Percentiles rank a stretch among this genome's conserved stretches.
Evolutionary conservation across 1,140 invertebrate species (phyloP).

Genomic region (Caerostris extrusa): DNA sequence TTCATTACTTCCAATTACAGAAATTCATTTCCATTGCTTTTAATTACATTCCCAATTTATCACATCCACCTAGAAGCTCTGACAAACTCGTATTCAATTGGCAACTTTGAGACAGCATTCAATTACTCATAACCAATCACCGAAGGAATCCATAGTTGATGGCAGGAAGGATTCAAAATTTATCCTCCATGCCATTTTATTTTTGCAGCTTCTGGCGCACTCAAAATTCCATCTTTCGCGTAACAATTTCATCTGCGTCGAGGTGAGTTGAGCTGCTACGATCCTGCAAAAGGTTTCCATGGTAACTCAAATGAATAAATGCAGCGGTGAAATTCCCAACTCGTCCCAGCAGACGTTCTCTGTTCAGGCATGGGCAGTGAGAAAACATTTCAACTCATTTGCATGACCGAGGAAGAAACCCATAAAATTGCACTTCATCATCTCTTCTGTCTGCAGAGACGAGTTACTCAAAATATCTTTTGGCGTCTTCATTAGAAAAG

Average conservation of each 20-base stretch:
- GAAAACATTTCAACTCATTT: background rate
- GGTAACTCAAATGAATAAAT: background rate
- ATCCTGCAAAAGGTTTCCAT: background rate
- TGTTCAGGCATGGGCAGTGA: background rate
- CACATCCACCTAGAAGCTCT: background rate
- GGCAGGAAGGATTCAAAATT: conserved; percentile 2
- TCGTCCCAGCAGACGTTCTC: background rate
- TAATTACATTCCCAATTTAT: background rate
- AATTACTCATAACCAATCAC: conserved; percentile 4
- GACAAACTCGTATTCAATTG: background rate
- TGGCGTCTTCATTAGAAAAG: background rate
- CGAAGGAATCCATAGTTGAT: background rate
- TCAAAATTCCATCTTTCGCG: background rate
- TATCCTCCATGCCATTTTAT: background rate
- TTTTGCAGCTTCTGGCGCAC: background rate
- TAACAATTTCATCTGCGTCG: background rate
- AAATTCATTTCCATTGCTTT: background rate
- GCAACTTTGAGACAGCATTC: background rate
- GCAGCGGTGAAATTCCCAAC: background rate
- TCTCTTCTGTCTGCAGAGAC: background rate
- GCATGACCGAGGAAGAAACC: background rate
- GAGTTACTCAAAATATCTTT: background rate
- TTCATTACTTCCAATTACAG: background rate
- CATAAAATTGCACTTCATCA: conserved; percentile 20
- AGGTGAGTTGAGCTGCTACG: background rate